phyloP scores from a whole-genome alignment of 2,113 vertebrate species.

The Eulacestoma nigropectus region DNA sequence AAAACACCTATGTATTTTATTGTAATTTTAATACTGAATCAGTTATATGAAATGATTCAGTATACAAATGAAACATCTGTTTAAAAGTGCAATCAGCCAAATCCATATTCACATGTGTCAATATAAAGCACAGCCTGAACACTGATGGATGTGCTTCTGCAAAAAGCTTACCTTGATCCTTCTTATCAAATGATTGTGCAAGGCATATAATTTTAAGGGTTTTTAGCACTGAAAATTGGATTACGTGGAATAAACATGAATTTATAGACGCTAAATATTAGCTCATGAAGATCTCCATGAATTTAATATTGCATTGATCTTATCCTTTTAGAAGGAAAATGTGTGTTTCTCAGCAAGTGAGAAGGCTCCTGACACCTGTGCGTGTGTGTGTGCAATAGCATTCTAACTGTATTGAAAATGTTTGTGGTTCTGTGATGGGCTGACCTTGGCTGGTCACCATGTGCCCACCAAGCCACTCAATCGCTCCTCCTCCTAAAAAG shows the following conservation, averaged over 20 bases:
- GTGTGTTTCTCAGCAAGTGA: not conserved
- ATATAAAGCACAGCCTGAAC: not conserved
- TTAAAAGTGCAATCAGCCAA: not conserved
- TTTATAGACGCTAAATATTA: not conserved
- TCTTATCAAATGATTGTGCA: not conserved
- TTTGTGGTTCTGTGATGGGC: not conserved
- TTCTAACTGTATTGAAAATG: not conserved
- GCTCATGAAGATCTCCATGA: not conserved
- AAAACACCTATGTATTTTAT: rapidly evolving
- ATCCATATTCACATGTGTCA: not conserved
- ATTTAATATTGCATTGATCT: not conserved
- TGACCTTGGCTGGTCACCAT: not conserved
- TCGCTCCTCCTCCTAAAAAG: not conserved
- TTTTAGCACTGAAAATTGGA: not conserved
- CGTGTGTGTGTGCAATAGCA: not conserved
- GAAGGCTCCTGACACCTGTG: not conserved
- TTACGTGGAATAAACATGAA: not conserved
- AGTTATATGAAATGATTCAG: not conserved
- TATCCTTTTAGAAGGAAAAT: not conserved
- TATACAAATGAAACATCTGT: not conserved
- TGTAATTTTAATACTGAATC: not conserved
- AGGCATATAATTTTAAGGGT: not conserved
- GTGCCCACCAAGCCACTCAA: not conserved
- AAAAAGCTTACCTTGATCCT: not conserved
- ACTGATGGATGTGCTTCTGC: not conserved